A percentile compares a stretch with the other conserved stretches of the same genome.
Conservation (phyloP, 2,113 vertebrate genomes). For the Lepus timidus region DNA sequence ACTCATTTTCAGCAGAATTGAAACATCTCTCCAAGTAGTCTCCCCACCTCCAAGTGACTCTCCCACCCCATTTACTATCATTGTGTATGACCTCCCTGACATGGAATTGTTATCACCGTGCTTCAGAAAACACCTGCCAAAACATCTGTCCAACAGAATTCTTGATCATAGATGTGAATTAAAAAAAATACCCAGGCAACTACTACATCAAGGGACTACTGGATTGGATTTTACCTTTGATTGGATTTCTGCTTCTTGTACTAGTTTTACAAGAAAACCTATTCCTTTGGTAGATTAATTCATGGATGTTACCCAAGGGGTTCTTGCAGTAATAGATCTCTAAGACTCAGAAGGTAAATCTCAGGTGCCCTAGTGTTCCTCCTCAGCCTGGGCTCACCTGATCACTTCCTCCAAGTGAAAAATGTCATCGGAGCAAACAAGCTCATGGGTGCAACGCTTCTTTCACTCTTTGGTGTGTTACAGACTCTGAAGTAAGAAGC, state of each 20-base stretch:
- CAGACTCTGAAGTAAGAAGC: not conserved
- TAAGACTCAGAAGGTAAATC: not conserved
- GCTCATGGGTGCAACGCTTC: fast-evolving
- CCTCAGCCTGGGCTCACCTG: not conserved
- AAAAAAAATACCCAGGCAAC: not conserved
- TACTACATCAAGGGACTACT: not conserved
- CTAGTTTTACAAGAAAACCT: not conserved
- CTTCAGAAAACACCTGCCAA: not conserved
- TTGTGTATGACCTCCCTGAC: not conserved
- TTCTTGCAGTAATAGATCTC: not conserved
- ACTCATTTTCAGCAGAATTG: fast-evolving
- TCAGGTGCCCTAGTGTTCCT: not conserved
- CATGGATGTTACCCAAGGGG: not conserved
- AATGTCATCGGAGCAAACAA: fast-evolving
- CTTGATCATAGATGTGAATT: not conserved
- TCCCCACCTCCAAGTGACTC: fast-evolving
- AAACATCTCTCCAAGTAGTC: fast-evolving
- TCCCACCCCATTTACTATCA: not conserved
- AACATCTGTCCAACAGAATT: not conserved
- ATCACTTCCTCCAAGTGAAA: conserved; percentile 75
- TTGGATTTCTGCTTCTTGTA: not conserved
- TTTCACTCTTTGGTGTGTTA: not conserved
- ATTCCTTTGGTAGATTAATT: not conserved
- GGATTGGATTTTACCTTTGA: not conserved
- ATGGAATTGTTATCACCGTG: no score